A percentile compares a stretch with the other conserved stretches of the same genome.
These are phyloP conservation scores for Nicator chloris DNA, from an alignment of 2,113 vertebrate species.

Conservation along the genomic window DNA sequence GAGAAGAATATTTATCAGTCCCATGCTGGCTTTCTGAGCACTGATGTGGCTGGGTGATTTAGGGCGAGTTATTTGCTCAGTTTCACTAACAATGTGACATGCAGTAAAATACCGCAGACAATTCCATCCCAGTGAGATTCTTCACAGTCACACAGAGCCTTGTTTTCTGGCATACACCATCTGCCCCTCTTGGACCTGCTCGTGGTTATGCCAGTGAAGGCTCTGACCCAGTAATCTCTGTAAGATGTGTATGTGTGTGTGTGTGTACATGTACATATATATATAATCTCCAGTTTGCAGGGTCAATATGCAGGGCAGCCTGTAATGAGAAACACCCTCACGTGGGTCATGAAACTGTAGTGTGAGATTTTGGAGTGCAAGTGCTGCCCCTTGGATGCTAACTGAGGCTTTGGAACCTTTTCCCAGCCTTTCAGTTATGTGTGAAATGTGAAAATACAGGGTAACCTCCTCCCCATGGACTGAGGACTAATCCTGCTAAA, in stretches of 20 bases:
- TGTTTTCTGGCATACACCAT: background rate
- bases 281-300: background rate
- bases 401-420: background rate
- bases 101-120: background rate
- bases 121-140: background rate
- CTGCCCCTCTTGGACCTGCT: background rate
- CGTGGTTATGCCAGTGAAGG: background rate
- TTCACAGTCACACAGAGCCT: background rate
- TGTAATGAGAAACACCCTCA: background rate
- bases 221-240: background rate
- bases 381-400: background rate
- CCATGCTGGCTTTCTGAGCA: background rate
- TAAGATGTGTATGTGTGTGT: background rate
- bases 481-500: background rate
- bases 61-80: background rate
- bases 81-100: background rate
- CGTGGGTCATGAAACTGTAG: background rate
- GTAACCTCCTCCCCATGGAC: background rate
- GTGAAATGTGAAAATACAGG: background rate
- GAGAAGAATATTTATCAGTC: accelerated
- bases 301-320: background rate
- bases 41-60: background rate
- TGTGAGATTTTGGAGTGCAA: background rate
- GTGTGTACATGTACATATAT: background rate
- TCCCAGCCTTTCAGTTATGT: background rate